These are phyloP conservation scores for Hipposideros larvatus DNA, from an alignment of 2,797 vertebrate genomes.

Conservation along the genomic window DNA sequence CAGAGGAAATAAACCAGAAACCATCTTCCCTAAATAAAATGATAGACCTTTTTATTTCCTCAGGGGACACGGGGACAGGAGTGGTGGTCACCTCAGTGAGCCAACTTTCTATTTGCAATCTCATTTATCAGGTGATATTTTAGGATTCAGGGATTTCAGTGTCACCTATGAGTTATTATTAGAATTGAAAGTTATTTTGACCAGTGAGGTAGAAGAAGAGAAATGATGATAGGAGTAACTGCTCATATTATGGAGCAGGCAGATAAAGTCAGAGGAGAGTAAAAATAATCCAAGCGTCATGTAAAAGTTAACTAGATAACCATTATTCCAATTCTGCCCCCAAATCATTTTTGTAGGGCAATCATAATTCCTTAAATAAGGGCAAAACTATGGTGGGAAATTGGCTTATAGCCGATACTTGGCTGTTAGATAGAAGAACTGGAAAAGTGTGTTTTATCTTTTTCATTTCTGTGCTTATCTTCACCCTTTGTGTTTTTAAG, in stretches of 20 bases:
- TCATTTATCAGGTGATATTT: background rate
- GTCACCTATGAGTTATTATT: background rate
- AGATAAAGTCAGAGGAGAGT: background rate
- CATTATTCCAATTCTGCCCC: background rate
- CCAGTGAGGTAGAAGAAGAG: background rate
- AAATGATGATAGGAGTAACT: background rate
- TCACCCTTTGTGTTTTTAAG: background rate
- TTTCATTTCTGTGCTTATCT: background rate
- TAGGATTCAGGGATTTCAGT: background rate
- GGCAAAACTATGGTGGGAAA: background rate
- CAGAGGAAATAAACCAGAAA: background rate
- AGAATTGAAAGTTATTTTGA: slow-evolving; percentile 9
- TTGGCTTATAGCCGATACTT: background rate
- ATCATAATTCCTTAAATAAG: slow-evolving; percentile 2
- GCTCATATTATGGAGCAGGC: background rate
- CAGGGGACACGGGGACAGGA: background rate
- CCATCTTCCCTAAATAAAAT: background rate
- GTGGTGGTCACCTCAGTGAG: no score
- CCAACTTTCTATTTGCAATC: background rate
- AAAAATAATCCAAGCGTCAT: background rate
- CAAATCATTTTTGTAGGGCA: background rate
- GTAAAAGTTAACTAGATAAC: background rate
- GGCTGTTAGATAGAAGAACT: background rate
- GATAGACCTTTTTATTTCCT: background rate
- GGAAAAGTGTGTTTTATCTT: background rate